Evolutionary conservation across 2,888 invertebrate species (phyloP).

Genomic region (Hypomecis punctinalis): DNA sequence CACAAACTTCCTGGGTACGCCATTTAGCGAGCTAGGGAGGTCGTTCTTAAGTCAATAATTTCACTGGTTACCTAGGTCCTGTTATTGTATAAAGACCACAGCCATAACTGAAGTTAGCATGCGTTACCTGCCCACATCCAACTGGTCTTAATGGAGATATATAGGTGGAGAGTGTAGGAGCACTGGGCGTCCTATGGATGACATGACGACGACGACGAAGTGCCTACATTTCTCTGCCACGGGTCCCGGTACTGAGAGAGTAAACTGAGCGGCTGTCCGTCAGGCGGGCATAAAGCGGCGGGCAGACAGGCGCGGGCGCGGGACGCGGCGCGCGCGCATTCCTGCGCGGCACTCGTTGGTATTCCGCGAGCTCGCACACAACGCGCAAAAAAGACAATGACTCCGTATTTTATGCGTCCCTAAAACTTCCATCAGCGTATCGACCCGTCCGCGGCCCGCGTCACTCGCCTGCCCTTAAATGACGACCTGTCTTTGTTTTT

Average conservation of each 20-base stretch:
- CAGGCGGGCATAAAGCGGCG: constrained; percentile 1
- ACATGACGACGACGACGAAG: no score
- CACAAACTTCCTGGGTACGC: no score
- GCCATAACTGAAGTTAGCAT: no score
- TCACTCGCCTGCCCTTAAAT: constrained; percentile 59
- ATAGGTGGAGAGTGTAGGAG: no score
- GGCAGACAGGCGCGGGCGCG: neutral
- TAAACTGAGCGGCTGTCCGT: constrained; percentile 12
- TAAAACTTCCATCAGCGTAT: constrained; percentile 78
- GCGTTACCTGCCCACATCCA: no score
- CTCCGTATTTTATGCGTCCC: constrained; percentile 78
- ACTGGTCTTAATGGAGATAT: no score
- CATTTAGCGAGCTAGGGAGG: no score
- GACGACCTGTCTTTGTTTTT: constrained; percentile 62
- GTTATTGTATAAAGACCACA: no score
- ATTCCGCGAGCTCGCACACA: constrained; percentile 73
- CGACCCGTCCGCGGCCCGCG: constrained; percentile 56
- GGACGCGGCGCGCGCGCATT: constrained; percentile 43
- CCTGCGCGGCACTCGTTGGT: constrained; percentile 69
- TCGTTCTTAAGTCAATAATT: no score
- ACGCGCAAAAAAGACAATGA: constrained; percentile 81
- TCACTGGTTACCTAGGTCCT: no score
- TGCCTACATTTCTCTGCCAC: neutral
- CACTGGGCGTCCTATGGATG: no score
- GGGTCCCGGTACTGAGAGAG: neutral